Conservation (phyloP, 1,140 invertebrate genomes). For the Battus philenor region DNA sequence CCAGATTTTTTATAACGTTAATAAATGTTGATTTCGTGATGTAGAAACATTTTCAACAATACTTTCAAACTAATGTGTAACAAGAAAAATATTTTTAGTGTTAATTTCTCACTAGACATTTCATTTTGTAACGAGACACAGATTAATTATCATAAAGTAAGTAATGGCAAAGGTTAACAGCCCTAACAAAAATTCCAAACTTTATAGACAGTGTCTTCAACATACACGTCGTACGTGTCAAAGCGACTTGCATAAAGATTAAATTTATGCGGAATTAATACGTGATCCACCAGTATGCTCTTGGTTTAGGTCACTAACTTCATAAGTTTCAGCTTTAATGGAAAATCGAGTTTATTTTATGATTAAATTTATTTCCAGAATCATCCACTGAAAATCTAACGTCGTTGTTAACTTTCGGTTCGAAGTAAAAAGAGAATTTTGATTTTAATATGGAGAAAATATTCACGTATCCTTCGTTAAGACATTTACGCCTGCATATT, state of each 20-base stretch:
- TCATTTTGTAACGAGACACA: no score
- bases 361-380: not conserved
- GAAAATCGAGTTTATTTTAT: not conserved
- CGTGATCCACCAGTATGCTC: not conserved
- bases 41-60: no score
- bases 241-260: conserved; percentile 11
- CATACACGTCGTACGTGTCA: not conserved
- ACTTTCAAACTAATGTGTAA: no score
- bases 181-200: not conserved
- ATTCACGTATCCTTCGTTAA: no score
- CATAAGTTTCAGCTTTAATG: not conserved
- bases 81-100: no score
- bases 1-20: no score
- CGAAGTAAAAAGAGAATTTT: not conserved
- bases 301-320: not conserved
- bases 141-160: no score
- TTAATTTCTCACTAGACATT: no score
- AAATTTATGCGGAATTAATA: conserved; percentile 14
- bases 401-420: not conserved
- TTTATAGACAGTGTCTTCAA: conserved; percentile 1
- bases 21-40: no score
- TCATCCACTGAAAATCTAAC: not conserved
- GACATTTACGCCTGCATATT: no score
- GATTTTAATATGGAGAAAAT: no score
- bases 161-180: no score